Conservation (phyloP, 2,113 vertebrate species). For the Ibidorhyncha struthersii region DNA sequence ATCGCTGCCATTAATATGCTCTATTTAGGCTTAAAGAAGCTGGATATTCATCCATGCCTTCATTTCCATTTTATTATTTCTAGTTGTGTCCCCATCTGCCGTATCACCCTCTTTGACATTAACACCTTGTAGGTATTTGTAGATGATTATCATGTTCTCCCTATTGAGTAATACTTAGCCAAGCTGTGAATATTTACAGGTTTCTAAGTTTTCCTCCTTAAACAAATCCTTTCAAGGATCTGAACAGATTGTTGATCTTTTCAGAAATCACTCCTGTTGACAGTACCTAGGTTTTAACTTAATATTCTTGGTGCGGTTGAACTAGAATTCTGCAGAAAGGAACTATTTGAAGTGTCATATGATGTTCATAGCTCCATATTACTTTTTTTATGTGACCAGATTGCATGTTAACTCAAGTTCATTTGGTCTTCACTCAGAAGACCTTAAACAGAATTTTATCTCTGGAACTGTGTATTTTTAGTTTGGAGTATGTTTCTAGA, state of each 20-base stretch:
- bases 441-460: not conserved
- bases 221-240: not conserved
- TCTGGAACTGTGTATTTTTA: not conserved
- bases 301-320: not conserved
- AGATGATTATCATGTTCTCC: not conserved
- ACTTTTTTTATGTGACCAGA: not conserved
- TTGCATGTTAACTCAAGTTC: not conserved
- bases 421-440: not conserved
- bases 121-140: not conserved
- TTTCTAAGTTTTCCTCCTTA: not conserved
- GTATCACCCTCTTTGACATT: not conserved
- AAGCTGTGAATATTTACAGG: not conserved
- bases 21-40: not conserved
- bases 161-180: not conserved
- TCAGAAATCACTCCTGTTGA: not conserved
- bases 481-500: not conserved
- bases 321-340: not conserved
- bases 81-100: not conserved
- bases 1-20: not conserved
- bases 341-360: not conserved
- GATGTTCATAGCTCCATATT: not conserved
- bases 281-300: not conserved
- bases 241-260: not conserved
- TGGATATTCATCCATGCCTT: not conserved
- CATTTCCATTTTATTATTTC: not conserved